phyloP scores from a whole-genome alignment of 2,888 invertebrate genomes.

The Epirrhoe alternata region DNA sequence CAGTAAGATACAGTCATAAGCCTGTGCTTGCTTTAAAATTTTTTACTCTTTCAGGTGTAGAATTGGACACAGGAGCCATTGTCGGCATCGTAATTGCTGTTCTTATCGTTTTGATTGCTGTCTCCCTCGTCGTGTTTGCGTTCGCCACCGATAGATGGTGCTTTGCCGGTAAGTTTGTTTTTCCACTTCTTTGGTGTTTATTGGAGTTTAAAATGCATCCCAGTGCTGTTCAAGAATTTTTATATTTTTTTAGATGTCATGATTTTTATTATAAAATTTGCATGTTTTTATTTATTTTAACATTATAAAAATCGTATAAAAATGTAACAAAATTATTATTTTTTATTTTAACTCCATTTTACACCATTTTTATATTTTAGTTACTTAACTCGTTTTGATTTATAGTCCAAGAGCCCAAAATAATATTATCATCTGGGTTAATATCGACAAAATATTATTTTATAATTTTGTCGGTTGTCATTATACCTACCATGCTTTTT shows the following conservation, averaged over 20 bases:
- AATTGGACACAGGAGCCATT: constrained; percentile 90
- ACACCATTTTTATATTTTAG: constrained; percentile 12
- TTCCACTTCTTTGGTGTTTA: constrained; percentile 16
- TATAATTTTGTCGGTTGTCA: constrained; percentile 5
- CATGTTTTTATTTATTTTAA: constrained; percentile 4
- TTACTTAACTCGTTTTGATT: constrained; percentile 2
- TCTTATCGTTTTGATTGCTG: constrained; percentile 86
- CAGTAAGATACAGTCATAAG: neutral
- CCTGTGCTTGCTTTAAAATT: neutral
- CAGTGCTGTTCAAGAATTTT: neutral
- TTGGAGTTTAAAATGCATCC: constrained; percentile 21
- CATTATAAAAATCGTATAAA: neutral
- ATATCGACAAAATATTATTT: constrained; percentile 7
- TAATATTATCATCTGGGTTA: constrained; percentile 25
- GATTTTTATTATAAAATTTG: constrained; percentile 4
- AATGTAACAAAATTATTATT: neutral
- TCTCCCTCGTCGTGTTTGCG: constrained; percentile 89
- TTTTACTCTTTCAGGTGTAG: constrained; percentile 80
- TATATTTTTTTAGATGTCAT: neutral
- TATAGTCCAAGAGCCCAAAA: constrained; percentile 26
- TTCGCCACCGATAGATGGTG: constrained; percentile 94
- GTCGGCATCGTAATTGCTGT: constrained; percentile 91
- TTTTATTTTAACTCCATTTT: constrained; percentile 12
- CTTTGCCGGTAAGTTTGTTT: constrained; percentile 90
- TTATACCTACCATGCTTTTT: constrained; percentile 51